Evolutionary conservation across 2,113 vertebrate species (phyloP).

Genomic region (Dolichallabes microphthalmus): DNA sequence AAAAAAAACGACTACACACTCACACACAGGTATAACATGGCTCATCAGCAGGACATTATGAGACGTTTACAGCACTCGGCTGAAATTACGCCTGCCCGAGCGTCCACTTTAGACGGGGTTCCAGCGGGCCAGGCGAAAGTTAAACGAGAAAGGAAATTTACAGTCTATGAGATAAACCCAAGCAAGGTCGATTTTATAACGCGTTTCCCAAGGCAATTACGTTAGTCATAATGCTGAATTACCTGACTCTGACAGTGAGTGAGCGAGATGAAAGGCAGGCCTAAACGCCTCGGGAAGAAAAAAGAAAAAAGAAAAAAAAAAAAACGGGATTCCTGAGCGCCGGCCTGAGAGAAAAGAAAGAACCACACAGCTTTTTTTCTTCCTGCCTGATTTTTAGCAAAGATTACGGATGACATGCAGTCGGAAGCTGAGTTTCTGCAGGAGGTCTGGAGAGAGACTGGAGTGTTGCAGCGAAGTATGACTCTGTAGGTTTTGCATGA

Average conservation of each 20-base stretch:
- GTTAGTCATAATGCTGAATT: neutral
- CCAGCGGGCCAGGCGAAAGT: neutral
- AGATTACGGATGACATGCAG: slow-evolving; percentile 47
- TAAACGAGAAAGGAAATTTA: neutral
- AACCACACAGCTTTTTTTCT: neutral
- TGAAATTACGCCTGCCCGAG: neutral
- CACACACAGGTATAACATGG: neutral
- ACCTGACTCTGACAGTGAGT: neutral
- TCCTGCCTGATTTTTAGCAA: slow-evolving; percentile 45
- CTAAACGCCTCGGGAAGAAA: neutral
- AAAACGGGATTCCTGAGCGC: neutral
- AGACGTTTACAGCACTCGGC: neutral
- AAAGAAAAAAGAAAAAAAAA: neutral
- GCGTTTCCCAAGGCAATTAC: neutral
- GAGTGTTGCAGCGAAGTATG: slow-evolving; percentile 53
- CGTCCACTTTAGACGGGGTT: neutral
- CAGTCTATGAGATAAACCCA: neutral
- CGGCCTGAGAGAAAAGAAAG: neutral
- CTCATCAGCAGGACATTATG: neutral
- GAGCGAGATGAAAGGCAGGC: slow-evolving; percentile 12
- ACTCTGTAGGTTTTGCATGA: neutral
- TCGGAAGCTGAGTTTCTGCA: slow-evolving; percentile 41
- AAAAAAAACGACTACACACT: neutral
- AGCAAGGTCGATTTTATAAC: neutral
- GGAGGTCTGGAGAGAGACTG: slow-evolving; percentile 41